phyloP scores from a whole-genome alignment of 2,888 invertebrate species.

The Oligia strigilis region DNA sequence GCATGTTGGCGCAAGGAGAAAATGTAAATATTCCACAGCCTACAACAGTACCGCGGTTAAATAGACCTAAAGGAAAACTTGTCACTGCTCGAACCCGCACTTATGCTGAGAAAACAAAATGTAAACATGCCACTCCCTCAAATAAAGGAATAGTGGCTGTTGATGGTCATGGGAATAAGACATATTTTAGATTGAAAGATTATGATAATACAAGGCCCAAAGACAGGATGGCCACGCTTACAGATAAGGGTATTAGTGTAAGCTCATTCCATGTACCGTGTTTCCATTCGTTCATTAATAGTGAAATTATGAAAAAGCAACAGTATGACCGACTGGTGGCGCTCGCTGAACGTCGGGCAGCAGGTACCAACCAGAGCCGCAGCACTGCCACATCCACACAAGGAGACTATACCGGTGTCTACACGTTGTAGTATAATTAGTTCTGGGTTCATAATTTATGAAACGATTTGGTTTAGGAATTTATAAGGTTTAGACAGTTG shows the following conservation, averaged over 20 bases:
- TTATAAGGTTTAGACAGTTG: slow-evolving; percentile 66
- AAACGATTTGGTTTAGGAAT: slow-evolving; percentile 69
- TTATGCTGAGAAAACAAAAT: slow-evolving; percentile 71
- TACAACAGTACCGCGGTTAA: slow-evolving; percentile 70
- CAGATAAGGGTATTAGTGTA: slow-evolving; percentile 80
- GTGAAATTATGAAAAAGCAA: slow-evolving; percentile 78
- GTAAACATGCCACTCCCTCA: slow-evolving; percentile 80
- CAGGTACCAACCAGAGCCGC: too few relatives aligned
- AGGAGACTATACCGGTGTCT: slow-evolving; percentile 21
- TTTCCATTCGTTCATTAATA: slow-evolving; percentile 82
- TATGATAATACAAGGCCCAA: slow-evolving; percentile 76
- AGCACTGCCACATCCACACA: not conserved
- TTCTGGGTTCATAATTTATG: slow-evolving; percentile 49
- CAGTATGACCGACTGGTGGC: slow-evolving; percentile 69
- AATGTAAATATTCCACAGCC: slow-evolving; percentile 78
- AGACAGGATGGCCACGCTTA: slow-evolving; percentile 74
- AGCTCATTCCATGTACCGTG: slow-evolving; percentile 87
- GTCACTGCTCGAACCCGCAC: slow-evolving; percentile 35
- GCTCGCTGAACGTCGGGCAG: slow-evolving; percentile 38
- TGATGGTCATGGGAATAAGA: slow-evolving; percentile 79
- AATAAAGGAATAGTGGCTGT: slow-evolving; percentile 81
- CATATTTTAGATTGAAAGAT: slow-evolving; percentile 78
- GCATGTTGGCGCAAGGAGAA: slow-evolving; percentile 79
- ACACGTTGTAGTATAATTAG: slow-evolving; percentile 32
- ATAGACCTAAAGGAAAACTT: slow-evolving; percentile 26